Conservation (phyloP, 2,797 vertebrate genomes). For the Allobates femoralis region DNA sequence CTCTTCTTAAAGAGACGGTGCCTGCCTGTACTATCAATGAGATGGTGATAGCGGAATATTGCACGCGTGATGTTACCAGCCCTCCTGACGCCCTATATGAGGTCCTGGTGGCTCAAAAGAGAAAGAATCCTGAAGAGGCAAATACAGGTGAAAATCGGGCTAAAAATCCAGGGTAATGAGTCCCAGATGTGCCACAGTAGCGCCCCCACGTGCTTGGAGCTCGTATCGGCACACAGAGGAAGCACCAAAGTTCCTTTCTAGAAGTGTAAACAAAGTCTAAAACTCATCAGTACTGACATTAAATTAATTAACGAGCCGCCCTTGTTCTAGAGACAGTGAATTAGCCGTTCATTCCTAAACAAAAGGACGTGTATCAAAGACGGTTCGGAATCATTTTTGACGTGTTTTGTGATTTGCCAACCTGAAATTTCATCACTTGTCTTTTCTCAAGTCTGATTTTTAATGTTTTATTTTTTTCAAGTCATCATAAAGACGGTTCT, state of each 20-base stretch:
- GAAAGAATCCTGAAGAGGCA: background rate
- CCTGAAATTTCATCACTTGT: background rate
- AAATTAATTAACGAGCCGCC: background rate
- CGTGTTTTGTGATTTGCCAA: conserved; percentile 36
- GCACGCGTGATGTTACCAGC: background rate
- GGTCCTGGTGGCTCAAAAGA: background rate
- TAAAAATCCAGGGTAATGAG: background rate
- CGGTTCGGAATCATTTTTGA: conserved; percentile 33
- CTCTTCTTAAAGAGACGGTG: background rate
- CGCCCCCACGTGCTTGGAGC: too few species aligned
- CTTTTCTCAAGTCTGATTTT: conserved; percentile 8
- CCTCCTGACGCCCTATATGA: background rate
- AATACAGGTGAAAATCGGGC: background rate
- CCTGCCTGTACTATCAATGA: background rate
- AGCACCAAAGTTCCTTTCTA: background rate
- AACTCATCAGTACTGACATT: background rate
- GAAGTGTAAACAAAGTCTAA: background rate
- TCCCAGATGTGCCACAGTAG: background rate
- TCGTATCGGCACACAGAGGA: background rate
- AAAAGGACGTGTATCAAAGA: conserved; percentile 34
- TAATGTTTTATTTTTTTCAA: conserved; percentile 2
- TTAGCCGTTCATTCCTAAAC: conserved; percentile 16
- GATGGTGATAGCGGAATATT: background rate
- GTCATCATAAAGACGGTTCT: conserved; percentile 24
- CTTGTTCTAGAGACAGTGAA: background rate